Base-by-base conservation (phyloP, 2,888 invertebrate genomes). In the Mythimna impura region DNA sequence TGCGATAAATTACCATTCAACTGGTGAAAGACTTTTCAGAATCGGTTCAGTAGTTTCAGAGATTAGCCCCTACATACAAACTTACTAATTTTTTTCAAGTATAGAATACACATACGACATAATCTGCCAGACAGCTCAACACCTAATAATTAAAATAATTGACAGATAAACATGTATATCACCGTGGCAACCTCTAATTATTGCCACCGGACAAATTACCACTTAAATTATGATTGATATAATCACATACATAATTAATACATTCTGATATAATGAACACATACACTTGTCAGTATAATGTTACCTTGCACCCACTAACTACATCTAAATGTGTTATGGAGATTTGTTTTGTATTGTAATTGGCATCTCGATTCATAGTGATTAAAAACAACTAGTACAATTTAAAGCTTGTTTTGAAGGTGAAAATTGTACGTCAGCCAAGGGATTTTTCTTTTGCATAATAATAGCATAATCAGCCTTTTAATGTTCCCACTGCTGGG, bases 151-250 rank as follows among this genome's bases (percentile, higher is more conserved):
- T 12, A 43, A 9, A 52, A 30, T 65, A 78, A 73, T 57, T 78
- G 64, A 60, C 47, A 65, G 4, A 25, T 61, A 52, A 55, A 66
- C 36, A 66, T 40, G 50, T 40, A 12, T 50, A 34, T 74, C 34
- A 66, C 69, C 66, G 71, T 61, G n/a, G 7, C 47, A 76, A 76
- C 81, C 60, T 57, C 25, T 71, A 75, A 78, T 64, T 63, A 63
- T 54, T 55, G 66, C 14, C 47, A 30, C 2, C 12, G 20, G 60
- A 79, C 75, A 64, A 80, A 80, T 80, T 80, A 67, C 25, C 43
- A 8, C 30, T 43, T 65, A 67, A 80, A 80, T 79, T 79, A 76
- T 65, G 67, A 79, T 71, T 20, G 66, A 61, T 61, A 60, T 60
- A 12, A 30, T 57, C 47, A 40, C 36, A 71, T 57, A 61, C 55